Conservation (phyloP, 2,113 vertebrate genomes). For the Aleadryas rufinucha region DNA sequence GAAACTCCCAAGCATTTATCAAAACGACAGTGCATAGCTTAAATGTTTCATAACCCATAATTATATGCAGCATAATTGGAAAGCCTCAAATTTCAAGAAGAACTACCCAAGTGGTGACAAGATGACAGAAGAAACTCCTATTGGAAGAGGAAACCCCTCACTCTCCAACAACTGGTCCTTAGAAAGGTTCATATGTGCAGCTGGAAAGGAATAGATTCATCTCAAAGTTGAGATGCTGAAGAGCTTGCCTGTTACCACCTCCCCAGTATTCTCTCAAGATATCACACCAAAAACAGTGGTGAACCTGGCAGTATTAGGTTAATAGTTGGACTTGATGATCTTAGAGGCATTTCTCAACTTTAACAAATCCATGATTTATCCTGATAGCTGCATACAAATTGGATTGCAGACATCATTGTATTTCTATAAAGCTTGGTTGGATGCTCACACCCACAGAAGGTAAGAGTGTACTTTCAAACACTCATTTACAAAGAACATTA, state of each 20-base stretch:
- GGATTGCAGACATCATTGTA: accelerated
- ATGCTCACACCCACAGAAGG: background rate
- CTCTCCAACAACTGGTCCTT: background rate
- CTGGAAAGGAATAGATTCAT: background rate
- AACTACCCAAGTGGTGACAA: background rate
- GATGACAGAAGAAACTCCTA: background rate
- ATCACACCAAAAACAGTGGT: background rate
- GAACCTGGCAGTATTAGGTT: background rate
- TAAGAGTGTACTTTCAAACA: background rate
- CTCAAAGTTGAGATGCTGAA: background rate
- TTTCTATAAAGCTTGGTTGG: background rate
- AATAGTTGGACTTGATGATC: background rate
- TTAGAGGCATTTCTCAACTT: background rate
- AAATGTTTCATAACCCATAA: background rate
- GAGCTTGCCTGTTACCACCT: background rate
- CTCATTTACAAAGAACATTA: background rate
- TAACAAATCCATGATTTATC: background rate
- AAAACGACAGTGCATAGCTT: background rate
- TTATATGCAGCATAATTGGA: background rate
- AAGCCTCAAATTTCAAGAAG: background rate
- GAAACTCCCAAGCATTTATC: background rate
- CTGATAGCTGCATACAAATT: background rate
- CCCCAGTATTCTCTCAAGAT: background rate
- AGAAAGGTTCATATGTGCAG: accelerated
- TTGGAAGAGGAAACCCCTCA: background rate